These are phyloP conservation scores for Andricus quercusramuli DNA, from an alignment of 2,888 invertebrate genomes.

Conservation along the genomic window DNA sequence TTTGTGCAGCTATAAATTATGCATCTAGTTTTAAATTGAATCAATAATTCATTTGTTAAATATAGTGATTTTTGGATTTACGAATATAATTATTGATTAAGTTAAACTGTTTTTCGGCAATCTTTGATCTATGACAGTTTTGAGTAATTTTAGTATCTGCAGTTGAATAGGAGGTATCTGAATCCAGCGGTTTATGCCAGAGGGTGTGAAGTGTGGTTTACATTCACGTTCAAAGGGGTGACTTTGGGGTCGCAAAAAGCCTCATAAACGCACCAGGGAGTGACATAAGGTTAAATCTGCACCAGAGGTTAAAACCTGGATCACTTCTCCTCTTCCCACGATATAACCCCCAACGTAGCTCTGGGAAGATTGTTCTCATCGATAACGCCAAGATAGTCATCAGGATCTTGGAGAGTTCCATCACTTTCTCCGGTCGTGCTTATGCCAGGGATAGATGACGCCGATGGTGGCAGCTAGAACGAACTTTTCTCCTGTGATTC, in stretches of 20 bases:
- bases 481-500: constrained; percentile 28
- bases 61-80: neutral
- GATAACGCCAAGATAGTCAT: constrained; percentile 70
- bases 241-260: constrained; percentile 28
- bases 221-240: constrained; percentile 13
- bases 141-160: neutral
- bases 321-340: constrained; percentile 65
- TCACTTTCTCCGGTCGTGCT: constrained; percentile 70
- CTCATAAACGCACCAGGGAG: constrained; percentile 45
- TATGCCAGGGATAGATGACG: constrained; percentile 46
- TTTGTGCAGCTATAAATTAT: neutral
- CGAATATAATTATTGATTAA: neutral
- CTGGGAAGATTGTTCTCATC: constrained; percentile 69
- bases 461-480: constrained; percentile 24
- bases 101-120: neutral
- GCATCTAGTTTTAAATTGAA: neutral
- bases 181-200: neutral
- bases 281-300: constrained; percentile 49
- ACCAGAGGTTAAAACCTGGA: constrained; percentile 48
- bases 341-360: constrained; percentile 60
- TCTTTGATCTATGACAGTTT: neutral
- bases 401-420: constrained; percentile 71
- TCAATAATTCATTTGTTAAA: neutral
- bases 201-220: neutral
- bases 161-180: neutral